Base-by-base conservation (phyloP, 2,888 invertebrate genomes). In the Phortica magna region DNA sequence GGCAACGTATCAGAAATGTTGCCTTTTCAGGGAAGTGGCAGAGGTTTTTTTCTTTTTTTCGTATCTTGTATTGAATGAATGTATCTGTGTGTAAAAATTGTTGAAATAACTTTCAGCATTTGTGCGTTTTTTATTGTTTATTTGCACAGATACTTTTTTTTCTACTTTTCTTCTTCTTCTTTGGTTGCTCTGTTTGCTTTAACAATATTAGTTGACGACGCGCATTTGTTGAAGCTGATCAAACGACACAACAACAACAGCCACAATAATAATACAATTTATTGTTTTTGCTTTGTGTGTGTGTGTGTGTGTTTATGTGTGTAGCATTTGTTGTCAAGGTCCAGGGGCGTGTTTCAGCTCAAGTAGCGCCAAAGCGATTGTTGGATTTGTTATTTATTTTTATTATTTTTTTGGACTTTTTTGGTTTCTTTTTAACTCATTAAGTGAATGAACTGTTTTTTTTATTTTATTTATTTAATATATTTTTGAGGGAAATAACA, bases 321-420 rank as follows among this genome's bases (percentile, higher is more conserved):
- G 77, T 78, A 75, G 78, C 81, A 84, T 81, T 81, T 48, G 84
- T 86, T 80, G 78, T 73, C 85, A 86, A 86, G 85, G 85, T 86
- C 85, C 85, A 88, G 85, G 85, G 83, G 84, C 83, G 78, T 75
- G 77, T 80, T 41, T 73, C 14, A 77, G 39, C 41, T 67, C 42
- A 41, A 77, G 74, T 79, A 78, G 75, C 79, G 78, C 78, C 81
- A 82, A 79, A 77, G 83, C 73, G 82, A 86, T 84, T 83, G 59
- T 59, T n/a, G 19, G 10, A 14, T 53, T 53, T 5, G 1, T 1
- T 5, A 3, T 1, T 53, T 53, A 53, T 53, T 53, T 53, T 59
- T n/a, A n/a, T n/a, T n/a, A n/a, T 19, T 59, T 59, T 59, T 59
- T 59, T 17, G 14, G n/a, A 2, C 1, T 59, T 48, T 48, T 48